Conservation (phyloP, 2,113 vertebrate genomes). For the Pelmatolapia mariae region DNA sequence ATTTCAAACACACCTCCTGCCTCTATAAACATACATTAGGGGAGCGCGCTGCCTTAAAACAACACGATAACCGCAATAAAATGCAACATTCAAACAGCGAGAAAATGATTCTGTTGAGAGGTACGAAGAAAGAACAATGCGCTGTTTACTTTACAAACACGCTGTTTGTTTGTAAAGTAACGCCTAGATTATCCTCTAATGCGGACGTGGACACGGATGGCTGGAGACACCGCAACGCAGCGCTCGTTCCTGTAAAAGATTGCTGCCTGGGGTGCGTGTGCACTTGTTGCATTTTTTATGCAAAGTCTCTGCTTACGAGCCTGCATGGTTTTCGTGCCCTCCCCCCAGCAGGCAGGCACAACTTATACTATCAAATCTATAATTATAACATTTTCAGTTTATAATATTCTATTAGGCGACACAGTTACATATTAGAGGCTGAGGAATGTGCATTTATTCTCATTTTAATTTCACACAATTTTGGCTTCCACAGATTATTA, state of each 20-base stretch:
- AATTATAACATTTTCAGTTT: not conserved
- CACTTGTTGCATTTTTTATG: not conserved
- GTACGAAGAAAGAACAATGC: not conserved
- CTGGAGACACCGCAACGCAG: accelerated
- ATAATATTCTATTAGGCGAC: not conserved
- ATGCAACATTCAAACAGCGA: not conserved
- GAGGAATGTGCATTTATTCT: not conserved
- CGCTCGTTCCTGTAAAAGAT: not conserved
- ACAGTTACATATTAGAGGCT: not conserved
- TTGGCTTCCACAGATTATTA: not conserved
- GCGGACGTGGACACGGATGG: not conserved
- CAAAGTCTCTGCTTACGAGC: accelerated
- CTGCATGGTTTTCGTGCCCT: not conserved
- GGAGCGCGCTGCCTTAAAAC: not conserved
- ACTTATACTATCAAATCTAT: not conserved
- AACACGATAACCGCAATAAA: not conserved
- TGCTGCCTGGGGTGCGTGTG: not conserved
- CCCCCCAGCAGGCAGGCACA: not conserved
- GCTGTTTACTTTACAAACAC: no score
- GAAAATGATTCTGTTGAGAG: accelerated
- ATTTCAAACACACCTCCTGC: not conserved
- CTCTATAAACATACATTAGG: not conserved
- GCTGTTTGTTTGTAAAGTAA: not conserved
- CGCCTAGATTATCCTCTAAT: not conserved
- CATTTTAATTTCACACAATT: accelerated